Conservation (phyloP, 2,888 invertebrate genomes). For the Xylota sylvarum region DNA sequence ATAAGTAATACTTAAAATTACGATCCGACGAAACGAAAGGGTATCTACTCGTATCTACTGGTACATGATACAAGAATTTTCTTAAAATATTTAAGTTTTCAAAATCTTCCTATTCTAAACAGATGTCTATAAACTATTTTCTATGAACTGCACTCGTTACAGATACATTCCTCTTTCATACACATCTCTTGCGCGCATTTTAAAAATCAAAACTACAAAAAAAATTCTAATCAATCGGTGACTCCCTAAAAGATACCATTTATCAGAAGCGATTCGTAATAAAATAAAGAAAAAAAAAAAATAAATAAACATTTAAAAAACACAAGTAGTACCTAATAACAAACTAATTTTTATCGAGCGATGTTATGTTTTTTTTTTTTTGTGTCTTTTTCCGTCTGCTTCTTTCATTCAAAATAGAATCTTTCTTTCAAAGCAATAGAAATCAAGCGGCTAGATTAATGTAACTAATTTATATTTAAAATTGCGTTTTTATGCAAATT, state of each 20-base stretch:
- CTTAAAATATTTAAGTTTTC: too few relatives aligned
- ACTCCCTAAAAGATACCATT: not conserved
- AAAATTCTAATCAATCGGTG: not conserved
- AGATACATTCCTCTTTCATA: too few relatives aligned
- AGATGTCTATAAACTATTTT: too few relatives aligned
- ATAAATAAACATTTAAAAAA: constrained; percentile 52
- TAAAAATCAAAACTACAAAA: not conserved
- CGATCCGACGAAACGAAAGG: too few relatives aligned
- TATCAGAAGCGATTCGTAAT: constrained; percentile 61
- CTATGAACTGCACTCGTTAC: too few relatives aligned
- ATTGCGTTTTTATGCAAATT: constrained; percentile 75
- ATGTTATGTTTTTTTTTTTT: not conserved
- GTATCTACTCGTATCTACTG: too few relatives aligned
- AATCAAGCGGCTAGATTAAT: constrained; percentile 71
- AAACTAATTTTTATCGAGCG: constrained; percentile 58
- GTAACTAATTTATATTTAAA: constrained; percentile 73
- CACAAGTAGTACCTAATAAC: constrained; percentile 61
- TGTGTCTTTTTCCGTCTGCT: not conserved
- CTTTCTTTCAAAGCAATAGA: constrained; percentile 54
- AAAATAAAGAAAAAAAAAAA: constrained; percentile 34
- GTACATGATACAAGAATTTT: too few relatives aligned
- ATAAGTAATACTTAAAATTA: too few relatives aligned
- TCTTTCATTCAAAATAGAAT: constrained; percentile 15
- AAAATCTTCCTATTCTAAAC: too few relatives aligned
- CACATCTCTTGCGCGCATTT: not conserved